Evolutionary conservation across 2,888 invertebrate genomes (phyloP).

Genomic region (Agrenia bidenticulata): DNA sequence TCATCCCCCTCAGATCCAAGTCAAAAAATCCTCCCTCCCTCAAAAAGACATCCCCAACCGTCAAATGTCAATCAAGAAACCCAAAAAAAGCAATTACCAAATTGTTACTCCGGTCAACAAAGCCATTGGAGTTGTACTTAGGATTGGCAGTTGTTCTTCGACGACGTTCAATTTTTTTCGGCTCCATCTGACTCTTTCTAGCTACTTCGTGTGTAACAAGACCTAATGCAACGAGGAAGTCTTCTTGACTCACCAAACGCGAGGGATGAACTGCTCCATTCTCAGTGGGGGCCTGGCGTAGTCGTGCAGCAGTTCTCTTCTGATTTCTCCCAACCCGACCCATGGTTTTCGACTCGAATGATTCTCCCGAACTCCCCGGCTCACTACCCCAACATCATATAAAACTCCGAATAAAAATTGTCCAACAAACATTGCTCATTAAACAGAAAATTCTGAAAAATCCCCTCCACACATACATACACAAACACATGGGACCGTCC

Average conservation of each 20-base stretch:
- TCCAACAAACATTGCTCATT: slow-evolving; percentile 10
- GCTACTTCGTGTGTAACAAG: slow-evolving; percentile 43
- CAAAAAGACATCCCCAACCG: no score
- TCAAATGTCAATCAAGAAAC: no score
- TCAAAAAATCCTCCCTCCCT: neutral
- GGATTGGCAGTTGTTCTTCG: slow-evolving; percentile 49
- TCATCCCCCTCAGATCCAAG: neutral
- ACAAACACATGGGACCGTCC: neutral
- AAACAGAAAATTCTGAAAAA: neutral
- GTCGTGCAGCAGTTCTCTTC: slow-evolving; percentile 1
- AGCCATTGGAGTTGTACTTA: slow-evolving; percentile 42
- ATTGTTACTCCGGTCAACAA: slow-evolving; percentile 23
- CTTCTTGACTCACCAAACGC: slow-evolving; percentile 34
- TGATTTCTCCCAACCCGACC: neutral
- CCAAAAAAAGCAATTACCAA: slow-evolving; percentile 10
- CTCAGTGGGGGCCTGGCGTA: neutral
- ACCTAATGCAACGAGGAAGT: slow-evolving; percentile 40
- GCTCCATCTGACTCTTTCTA: slow-evolving; percentile 24
- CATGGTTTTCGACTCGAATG: neutral
- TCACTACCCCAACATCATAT: slow-evolving; percentile 1
- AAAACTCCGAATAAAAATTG: slow-evolving; percentile 1
- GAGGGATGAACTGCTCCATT: slow-evolving; percentile 31
- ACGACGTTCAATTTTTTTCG: slow-evolving; percentile 35
- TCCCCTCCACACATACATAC: neutral
- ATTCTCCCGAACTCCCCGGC: neutral